A percentile compares a stretch with the other conserved stretches of the same genome.
phyloP scores from a whole-genome alignment of 2,797 vertebrate genomes.

The Poeciliopsis gracilis region DNA sequence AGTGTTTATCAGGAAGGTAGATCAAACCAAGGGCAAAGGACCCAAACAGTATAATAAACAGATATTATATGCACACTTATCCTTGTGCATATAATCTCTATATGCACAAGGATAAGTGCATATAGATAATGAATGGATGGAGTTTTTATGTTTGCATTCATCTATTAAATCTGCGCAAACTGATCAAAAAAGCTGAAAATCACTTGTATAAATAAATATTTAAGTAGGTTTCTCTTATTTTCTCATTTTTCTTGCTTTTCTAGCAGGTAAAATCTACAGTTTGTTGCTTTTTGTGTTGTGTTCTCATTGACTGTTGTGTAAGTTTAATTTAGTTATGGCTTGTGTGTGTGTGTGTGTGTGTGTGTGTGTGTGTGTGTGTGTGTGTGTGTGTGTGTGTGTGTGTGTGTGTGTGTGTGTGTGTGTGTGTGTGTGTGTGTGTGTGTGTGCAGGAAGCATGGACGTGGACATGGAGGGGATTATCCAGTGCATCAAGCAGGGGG shows the following conservation, averaged over 20 bases:
- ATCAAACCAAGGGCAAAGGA: too few relatives aligned
- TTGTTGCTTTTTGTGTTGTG: constrained; percentile 4
- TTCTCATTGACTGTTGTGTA: constrained; percentile 40
- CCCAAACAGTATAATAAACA: too few relatives aligned
- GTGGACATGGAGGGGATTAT: constrained; percentile 79
- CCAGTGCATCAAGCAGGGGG: constrained; percentile 75
- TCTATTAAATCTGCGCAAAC: neutral
- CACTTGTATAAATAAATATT: neutral
- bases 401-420: constrained; percentile 5
- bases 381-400: neutral
- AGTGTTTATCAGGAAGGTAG: too few relatives aligned
- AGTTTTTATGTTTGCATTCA: neutral
- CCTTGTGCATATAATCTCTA: too few relatives aligned
- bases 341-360: neutral
- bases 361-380: neutral
- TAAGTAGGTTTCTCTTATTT: neutral
- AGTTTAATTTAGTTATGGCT: constrained; percentile 52
- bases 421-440: neutral
- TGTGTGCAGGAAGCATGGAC: constrained; percentile 65
- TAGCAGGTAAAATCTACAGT: neutral
- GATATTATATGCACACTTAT: too few relatives aligned
- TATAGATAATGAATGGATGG: neutral
- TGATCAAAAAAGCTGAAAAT: neutral
- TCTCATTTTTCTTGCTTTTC: neutral
- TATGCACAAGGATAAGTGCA: too few relatives aligned